Conservation (phyloP, 2,113 vertebrate genomes). For the Heptranchias perlo region DNA sequence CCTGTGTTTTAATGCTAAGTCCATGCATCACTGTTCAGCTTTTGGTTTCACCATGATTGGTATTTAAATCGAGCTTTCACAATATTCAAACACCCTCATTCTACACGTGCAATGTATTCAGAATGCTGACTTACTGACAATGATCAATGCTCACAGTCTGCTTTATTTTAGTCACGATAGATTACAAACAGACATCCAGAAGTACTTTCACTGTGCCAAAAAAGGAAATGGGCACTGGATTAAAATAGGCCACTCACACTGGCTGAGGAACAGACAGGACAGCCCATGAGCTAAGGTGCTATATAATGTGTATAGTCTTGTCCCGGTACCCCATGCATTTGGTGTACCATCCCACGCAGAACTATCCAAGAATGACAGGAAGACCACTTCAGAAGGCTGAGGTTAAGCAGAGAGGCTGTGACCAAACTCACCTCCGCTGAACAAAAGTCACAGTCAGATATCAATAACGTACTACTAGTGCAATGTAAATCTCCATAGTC, state of each 20-base stretch:
- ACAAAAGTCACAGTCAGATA: neutral
- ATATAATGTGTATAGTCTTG: too few relatives aligned
- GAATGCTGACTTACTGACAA: neutral
- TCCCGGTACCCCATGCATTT: too few relatives aligned
- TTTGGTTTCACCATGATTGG: neutral
- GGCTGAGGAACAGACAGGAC: too few relatives aligned
- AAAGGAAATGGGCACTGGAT: neutral
- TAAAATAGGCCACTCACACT: too few relatives aligned
- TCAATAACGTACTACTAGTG: neutral
- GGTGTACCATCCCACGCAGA: too few relatives aligned
- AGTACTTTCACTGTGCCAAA: neutral
- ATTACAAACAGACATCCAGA: neutral
- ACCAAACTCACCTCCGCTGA: neutral
- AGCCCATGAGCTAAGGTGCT: too few relatives aligned
- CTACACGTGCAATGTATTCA: neutral
- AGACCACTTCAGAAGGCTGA: neutral
- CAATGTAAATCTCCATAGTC: neutral
- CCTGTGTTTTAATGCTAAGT: neutral
- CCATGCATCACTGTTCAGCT: neutral
- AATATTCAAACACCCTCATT: neutral
- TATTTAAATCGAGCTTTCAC: neutral
- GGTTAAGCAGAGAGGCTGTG: neutral
- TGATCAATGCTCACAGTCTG: neutral
- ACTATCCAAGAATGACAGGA: neutral
- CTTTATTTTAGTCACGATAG: neutral